These are phyloP conservation scores for Crepidodera aurea DNA, from an alignment of 2,888 invertebrate genomes.

Conservation along the genomic window DNA sequence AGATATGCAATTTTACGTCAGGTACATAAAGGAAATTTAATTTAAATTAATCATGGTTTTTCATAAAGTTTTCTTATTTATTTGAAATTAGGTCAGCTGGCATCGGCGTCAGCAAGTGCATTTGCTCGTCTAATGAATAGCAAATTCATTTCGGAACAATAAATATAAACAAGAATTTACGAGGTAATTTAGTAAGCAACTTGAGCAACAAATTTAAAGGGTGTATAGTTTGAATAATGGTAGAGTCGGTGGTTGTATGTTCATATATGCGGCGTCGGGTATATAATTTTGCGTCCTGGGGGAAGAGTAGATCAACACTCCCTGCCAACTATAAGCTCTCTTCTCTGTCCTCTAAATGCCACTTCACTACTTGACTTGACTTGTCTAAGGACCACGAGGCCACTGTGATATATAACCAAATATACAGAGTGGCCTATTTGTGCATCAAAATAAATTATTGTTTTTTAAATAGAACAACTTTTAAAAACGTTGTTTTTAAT, in stretches of 20 bases:
- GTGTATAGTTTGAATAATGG: slow-evolving; percentile 52
- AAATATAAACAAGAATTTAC: slow-evolving; percentile 53
- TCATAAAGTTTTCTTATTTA: neutral
- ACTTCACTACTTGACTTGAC: slow-evolving; percentile 10
- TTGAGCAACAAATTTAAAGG: slow-evolving; percentile 52
- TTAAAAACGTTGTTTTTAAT: too few relatives aligned
- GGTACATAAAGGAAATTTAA: too few relatives aligned
- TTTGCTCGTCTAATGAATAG: slow-evolving; percentile 38
- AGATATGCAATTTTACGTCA: too few relatives aligned
- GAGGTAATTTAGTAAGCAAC: slow-evolving; percentile 51
- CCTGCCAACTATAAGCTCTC: slow-evolving; percentile 41
- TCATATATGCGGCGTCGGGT: slow-evolving; percentile 46
- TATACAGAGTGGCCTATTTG: too few relatives aligned
- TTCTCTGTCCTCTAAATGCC: slow-evolving; percentile 29
- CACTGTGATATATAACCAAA: neutral
- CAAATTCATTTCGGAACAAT: slow-evolving; percentile 47
- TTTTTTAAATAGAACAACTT: too few relatives aligned
- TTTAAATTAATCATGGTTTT: neutral
- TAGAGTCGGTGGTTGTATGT: slow-evolving; percentile 41
- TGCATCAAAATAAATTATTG: too few relatives aligned
- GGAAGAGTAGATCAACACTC: slow-evolving; percentile 49
- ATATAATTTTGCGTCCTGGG: slow-evolving; percentile 48
- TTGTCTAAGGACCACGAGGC: neutral
- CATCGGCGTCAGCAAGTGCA: neutral
- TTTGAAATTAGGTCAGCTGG: slow-evolving; percentile 3